Evolutionary conservation across 1,140 invertebrate species (phyloP), one percentile per base, ranked within the genome.

Genomic region (Diorhabda sublineata): DNA sequence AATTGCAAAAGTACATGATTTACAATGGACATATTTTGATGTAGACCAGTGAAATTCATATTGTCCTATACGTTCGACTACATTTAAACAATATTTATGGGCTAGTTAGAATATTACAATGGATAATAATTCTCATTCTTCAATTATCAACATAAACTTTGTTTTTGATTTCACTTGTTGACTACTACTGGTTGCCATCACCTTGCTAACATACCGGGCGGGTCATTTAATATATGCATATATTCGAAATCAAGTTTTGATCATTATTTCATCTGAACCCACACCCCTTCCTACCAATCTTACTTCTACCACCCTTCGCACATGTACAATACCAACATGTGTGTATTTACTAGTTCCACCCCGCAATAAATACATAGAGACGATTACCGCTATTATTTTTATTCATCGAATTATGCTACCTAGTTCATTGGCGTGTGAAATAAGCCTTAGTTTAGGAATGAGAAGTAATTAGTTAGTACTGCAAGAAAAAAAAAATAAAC

Each of bases 201-300:
- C 47, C 47, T 52, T 8, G 47, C 47, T 6, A 8, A 52, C 47
- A 52, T 52, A 52, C 47, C 47, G 47, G 47, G 47, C 47, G 47
- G 47, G 47, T 52, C 47, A 52, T 52, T 52, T 52, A 52, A 52
- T n/a, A 52, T 52, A 52, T 52, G 47, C 47, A 52, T 52, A n/a
- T 3, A 52, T 26, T 26, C 47, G 6, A 52, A 52, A 52, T 52
- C 47, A 52, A 52, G 47, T 52, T 52, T 52, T n/a, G n/a, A 52
- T 52, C 47, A 52, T 52, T 52, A 52, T 52, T 52, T 52, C n/a
- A 52, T 52, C 47, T 52, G 6, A 52, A 52, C 47, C 47, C 47
- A 52, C 47, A 52, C 47, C 47, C 47, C n/a, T 52, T 52, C 47
- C 47, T 52, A 52, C 47, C 47, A n/a, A n/a, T 52, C 47, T 52